Evolutionary conservation across 2,797 vertebrate genomes (phyloP), one percentile per base, ranked within the genome.

Genomic region (Paedocypris micromegethes): DNA sequence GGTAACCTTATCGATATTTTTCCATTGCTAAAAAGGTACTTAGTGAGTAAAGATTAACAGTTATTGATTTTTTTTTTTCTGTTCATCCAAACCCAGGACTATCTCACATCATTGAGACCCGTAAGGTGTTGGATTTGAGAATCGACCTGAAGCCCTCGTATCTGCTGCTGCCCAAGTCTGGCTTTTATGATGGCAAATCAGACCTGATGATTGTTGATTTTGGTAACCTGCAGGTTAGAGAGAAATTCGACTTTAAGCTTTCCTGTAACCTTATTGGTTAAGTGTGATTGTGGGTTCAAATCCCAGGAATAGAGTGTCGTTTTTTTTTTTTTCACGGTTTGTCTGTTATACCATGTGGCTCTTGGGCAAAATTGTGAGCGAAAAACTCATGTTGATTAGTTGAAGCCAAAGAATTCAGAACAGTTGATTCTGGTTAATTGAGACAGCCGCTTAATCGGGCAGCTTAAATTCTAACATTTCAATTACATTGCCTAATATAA

Each of bases 111-210:
- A 97, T 97, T 23, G 90, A 97, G 86, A 98, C 92, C 49, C 84
- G 93, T 8, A 98, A 97, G 78, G 87, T 96, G 39, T 88, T 98
- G 57, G 93, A 96, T 74, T 83, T 98, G 84, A 91, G 82, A 80
- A 89, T 98, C 2, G 80, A 96, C 81, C 83, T 98, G 69, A 94
- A 95, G 62, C 94, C 96, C 4, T 98, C 96, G 49, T 97, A 96
- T 77, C 84, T 98, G 51, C 84, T 98, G 74, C 1, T 98, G 60
- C 94, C 96, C 42, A 89, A 88, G 78, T 90, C 86, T 0, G 96
- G 95, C 39, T 96, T 96, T 80, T 91, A 92, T 75, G 81, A 88
- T 39, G 75, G 77, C 70, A 84, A 86, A 0, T 89, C 94, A 0
- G 83, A 93, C 75, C 84, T 96, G 39, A 83, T 98, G 43, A 91